Base-by-base conservation (phyloP, 2,888 invertebrate species). In the Philaethria dido region DNA sequence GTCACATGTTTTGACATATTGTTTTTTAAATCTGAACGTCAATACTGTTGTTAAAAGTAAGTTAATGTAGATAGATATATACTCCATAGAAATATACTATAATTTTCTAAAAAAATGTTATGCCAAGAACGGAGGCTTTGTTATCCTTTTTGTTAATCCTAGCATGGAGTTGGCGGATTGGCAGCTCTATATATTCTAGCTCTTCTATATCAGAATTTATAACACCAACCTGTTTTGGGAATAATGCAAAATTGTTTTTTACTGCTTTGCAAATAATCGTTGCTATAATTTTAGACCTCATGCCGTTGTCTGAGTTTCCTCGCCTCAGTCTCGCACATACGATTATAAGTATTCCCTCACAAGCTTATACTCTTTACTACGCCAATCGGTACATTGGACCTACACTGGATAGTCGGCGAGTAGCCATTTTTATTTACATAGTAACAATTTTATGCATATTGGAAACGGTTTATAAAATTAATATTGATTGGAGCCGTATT, bases 381-480 rank as follows among this genome's bases (percentile, higher is more conserved):
- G 69, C 82, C 0, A 78, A 84, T 60, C 73, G 66, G 33, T 81
- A 80, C 45, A 62, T 84, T 0, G 76, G 72, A 0, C 75, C 79
- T 0, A 66, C 75, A 0, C 22, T 85, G 1, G 71, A 80, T 67
- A 80, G 78, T 69, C 66, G 67, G 4, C 74, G 75, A 44, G 68
- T 81, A 1, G 80, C 78, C 0, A 57, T 75, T 0, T 62, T 80
- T 3, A 60, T 83, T 1, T 76, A 76, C 16, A 9, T 80, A 0
- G 4, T 83, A 2, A 75, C 78, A 25, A 3, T 82, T 1, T 22
- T 83, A 9, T 80, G 78, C 14, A 65, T 81, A 0, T 29, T 80
- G n/a, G 77, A 81, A 72, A 83, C 82, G 2, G 20, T 74, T 3
- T 84, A 80, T 66, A 76, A 78, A 73, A 78, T 86, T n/a, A 73